These are phyloP conservation scores for Oncorhynchus gorbuscha DNA, from an alignment of 2,113 vertebrate genomes.

Conservation along the genomic window DNA sequence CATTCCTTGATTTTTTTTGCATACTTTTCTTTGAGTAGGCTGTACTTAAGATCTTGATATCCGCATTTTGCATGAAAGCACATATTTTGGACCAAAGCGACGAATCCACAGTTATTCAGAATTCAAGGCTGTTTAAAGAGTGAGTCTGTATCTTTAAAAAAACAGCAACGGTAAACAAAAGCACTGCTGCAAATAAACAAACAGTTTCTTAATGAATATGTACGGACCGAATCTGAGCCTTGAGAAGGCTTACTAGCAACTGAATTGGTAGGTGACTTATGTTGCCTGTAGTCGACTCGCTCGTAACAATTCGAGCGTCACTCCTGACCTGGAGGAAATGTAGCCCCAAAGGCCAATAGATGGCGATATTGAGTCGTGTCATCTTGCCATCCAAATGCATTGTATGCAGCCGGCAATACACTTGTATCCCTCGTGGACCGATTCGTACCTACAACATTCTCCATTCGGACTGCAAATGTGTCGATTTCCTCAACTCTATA, in stretches of 20 bases:
- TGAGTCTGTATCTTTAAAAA: not conserved
- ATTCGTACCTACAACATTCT: no score
- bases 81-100: not conserved
- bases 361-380: no score
- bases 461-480: no score
- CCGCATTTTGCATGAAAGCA: not conserved
- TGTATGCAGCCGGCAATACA: no score
- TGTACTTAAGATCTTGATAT: not conserved
- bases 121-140: not conserved
- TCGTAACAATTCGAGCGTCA: constrained; percentile 4
- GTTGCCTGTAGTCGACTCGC: constrained; percentile 39
- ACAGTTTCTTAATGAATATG: not conserved
- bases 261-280: constrained; percentile 54
- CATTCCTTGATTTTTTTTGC: no score
- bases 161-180: not conserved
- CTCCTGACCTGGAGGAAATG: constrained; percentile 35
- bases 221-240: not conserved
- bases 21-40: no score
- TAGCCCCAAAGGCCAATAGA: not conserved
- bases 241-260: constrained; percentile 17
- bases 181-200: not conserved
- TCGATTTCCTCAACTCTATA: no score
- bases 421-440: no score
- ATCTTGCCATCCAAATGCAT: no score
- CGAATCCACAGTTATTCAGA: constrained; percentile 1